These are phyloP conservation scores for Mastacembelus armatus DNA, from an alignment of 2,797 vertebrate species.

Conservation along the genomic window DNA sequence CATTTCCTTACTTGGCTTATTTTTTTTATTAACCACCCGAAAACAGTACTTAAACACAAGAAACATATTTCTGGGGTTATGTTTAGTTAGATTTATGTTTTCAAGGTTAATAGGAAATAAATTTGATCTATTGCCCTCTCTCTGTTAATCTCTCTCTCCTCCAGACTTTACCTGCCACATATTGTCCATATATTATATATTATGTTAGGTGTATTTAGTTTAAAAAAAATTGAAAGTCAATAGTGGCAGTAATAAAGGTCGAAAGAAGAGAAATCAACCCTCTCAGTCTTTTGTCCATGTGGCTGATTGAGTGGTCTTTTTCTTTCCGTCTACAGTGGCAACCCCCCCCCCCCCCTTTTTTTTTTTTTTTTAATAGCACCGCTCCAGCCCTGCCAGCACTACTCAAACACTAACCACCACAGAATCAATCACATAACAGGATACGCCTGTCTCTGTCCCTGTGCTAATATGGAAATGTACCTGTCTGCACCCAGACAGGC, in stretches of 20 bases:
- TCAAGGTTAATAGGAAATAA: background rate
- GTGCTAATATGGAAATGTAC: slow-evolving; percentile 46
- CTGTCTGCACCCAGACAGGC: slow-evolving; percentile 44
- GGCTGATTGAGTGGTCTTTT: slow-evolving; percentile 58
- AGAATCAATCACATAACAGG: no score
- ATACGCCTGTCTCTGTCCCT: slow-evolving; percentile 35
- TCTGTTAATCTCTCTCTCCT: background rate
- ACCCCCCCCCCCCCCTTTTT: no score
- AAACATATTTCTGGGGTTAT: background rate
- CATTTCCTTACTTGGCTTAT: no score
- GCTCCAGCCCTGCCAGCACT: no score
- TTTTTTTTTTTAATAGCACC: no score
- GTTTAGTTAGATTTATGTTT: slow-evolving; percentile 1
- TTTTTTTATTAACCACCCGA: no score
- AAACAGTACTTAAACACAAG: background rate
- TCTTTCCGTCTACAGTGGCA: slow-evolving; percentile 38
- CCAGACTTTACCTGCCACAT: background rate
- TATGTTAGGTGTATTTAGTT: background rate
- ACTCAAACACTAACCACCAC: no score
- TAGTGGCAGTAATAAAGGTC: slow-evolving; percentile 17
- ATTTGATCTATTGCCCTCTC: background rate
- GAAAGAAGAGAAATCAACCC: slow-evolving; percentile 17
- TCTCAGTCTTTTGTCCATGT: slow-evolving; percentile 20
- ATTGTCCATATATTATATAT: background rate
- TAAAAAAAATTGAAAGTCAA: slow-evolving; percentile 8